phyloP scores from a whole-genome alignment of 2,113 vertebrate species.

The Anguilla japonica region DNA sequence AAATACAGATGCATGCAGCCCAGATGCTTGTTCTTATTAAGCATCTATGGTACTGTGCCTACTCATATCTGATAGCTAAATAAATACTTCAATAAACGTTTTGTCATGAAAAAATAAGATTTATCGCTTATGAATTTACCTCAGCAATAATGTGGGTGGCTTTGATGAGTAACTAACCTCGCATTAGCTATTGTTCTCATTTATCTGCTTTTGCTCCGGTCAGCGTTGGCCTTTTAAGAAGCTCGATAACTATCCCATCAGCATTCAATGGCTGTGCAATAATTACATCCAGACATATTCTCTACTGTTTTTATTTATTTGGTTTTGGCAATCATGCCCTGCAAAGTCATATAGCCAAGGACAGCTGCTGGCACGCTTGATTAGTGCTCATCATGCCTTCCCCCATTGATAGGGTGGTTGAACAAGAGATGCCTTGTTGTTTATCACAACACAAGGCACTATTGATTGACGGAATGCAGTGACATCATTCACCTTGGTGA shows the following conservation, averaged over 20 bases:
- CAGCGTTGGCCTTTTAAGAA: too few relatives aligned
- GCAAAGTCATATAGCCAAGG: neutral
- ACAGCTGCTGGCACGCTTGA: neutral
- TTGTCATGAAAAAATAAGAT: too few relatives aligned
- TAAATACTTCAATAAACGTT: too few relatives aligned
- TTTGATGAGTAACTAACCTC: neutral
- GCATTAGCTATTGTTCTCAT: neutral
- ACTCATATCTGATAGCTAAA: too few relatives aligned
- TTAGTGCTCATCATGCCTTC: neutral
- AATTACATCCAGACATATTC: too few relatives aligned
- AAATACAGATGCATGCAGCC: neutral
- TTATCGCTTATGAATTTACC: too few relatives aligned
- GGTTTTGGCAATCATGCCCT: neutral
- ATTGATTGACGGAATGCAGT: neutral
- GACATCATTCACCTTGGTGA: neutral
- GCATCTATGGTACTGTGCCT: neutral
- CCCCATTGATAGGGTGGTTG: neutral
- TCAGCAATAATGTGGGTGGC: too few relatives aligned
- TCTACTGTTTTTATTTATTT: neutral
- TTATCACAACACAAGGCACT: neutral
- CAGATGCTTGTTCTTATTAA: too few relatives aligned
- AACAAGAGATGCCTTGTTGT: neutral
- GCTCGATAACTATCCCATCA: too few relatives aligned
- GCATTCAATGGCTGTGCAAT: too few relatives aligned
- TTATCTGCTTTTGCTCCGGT: neutral